Evolutionary conservation across 2,797 vertebrate species (phyloP), one percentile per base, ranked within the genome.

Genomic region (Otolemur crassicaudatus): DNA sequence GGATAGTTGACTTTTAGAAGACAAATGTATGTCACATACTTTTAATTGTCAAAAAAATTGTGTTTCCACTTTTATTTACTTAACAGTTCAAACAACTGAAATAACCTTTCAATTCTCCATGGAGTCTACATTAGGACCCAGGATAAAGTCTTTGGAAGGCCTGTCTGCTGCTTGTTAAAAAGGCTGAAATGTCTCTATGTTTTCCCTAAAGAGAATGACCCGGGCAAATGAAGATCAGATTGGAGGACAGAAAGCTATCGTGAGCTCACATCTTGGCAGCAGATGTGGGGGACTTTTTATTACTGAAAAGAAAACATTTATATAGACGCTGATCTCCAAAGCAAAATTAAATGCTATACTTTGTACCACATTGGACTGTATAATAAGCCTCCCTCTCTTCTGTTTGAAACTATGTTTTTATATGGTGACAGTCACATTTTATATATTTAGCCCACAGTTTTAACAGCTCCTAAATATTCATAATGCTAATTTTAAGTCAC

Each of bases 401-500:
- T 37, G 83, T 16, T 94, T 1, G 60, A 95, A 97, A 19, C 80
- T 67, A 31, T 93, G 94, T 86, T 97, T 97, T 97, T 96, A 92
- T 96, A 96, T 91, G 80, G 89, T 97, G 98, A 97, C 96, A 75
- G 40, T 89, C 94, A 25, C 8, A 84, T 96, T 98, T 98, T 89
- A 92, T 92, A 93, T 97, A 97, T 97, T 98, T 97, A 98, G 94
- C 20, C 91, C 43, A 92, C 93, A 95, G 72, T 97, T 98, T 97
- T 98, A 97, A 97, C 94, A 98, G 93, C 75, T 98, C 49, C 92
- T 98, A 98, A 98, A 96, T 98, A 98, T 94, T 97, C 96, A 29
- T 98, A 98, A 96, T 94, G 90, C 31, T 98, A 98, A 98, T 98
- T 98, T 98, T 94, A 98, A 98, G 97, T 96, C 95, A 96, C 92